Percentiles rank a stretch among this genome's conserved stretches.
Conservation (phyloP, 2,113 vertebrate genomes). For the Ranitomeya imitator region DNA sequence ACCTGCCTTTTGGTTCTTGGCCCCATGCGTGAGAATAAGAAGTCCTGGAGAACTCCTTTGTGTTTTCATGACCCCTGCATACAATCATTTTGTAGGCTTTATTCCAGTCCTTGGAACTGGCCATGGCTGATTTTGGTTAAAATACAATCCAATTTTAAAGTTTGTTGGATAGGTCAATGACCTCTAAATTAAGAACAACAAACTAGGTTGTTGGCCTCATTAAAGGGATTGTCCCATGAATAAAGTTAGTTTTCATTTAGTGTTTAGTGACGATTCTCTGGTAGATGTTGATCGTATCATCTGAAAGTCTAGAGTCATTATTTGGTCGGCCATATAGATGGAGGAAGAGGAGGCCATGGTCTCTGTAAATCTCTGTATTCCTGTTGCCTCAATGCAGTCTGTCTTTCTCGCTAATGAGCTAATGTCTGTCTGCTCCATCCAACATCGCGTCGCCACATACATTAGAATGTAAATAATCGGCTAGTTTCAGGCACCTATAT, state of each 20-base stretch:
- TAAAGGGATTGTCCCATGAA: too few species aligned
- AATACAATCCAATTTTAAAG: too few species aligned
- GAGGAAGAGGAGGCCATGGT: neutral
- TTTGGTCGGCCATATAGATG: neutral
- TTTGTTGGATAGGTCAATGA: too few species aligned
- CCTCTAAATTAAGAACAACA: too few species aligned
- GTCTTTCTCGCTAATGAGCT: slow-evolving; percentile 24
- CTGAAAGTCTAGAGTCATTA: neutral
- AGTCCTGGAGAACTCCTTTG: too few species aligned
- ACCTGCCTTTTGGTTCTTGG: too few species aligned
- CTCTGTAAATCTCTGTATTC: slow-evolving; percentile 5
- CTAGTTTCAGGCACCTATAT: slow-evolving; percentile 36
- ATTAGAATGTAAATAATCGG: slow-evolving; percentile 33
- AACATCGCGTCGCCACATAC: neutral
- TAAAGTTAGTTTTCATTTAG: too few species aligned
- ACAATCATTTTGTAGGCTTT: neutral
- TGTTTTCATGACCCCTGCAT: too few species aligned
- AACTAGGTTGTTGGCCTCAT: too few species aligned
- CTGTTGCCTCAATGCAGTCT: neutral
- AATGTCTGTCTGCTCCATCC: slow-evolving; percentile 39
- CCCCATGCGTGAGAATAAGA: too few species aligned
- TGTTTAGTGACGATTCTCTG: neutral
- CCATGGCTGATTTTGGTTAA: neutral
- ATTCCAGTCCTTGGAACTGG: neutral
- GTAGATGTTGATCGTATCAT: neutral